Percentiles rank a stretch among this genome's conserved stretches.
These are phyloP conservation scores for Propsilocerus akamusi DNA, from an alignment of 1,140 invertebrate genomes.

Conservation along the genomic window DNA sequence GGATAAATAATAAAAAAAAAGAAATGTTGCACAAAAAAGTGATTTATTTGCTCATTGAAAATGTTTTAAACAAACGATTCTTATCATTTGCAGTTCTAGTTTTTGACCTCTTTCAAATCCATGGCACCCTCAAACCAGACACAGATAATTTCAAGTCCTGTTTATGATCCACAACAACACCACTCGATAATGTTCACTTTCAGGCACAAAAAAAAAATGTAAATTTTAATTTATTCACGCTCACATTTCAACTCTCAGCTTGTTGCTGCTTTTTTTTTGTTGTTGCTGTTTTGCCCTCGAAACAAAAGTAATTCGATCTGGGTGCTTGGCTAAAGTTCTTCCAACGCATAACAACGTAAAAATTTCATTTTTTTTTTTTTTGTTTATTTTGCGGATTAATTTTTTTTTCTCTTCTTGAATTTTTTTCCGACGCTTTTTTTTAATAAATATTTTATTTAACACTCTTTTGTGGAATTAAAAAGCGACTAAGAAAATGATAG, in stretches of 20 bases:
- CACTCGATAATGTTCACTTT: no score
- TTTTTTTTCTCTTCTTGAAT: background rate
- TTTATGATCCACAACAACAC: no score
- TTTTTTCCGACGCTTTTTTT: background rate
- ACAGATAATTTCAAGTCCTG: background rate
- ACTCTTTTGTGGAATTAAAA: background rate
- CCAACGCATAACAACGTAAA: no score
- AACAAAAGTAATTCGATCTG: background rate
- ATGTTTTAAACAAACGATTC: background rate
- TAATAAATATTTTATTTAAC: background rate
- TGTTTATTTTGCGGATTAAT: background rate
- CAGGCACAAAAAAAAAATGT: background rate
- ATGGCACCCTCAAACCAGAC: background rate
- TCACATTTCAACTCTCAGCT: background rate
- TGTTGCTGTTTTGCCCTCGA: background rate
- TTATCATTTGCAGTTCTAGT: background rate
- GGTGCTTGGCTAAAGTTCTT: no score
- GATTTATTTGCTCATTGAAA: slow-evolving; percentile 1
- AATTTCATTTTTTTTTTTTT: background rate
- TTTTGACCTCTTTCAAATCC: background rate
- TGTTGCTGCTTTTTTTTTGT: background rate
- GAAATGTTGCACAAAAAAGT: background rate
- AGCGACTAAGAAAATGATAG: background rate
- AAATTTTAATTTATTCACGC: background rate
- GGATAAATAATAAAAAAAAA: no score